Evolutionary conservation across 2,888 invertebrate genomes (phyloP), one percentile per base, ranked within the genome.

Genomic region (Stegophylla sp.): DNA sequence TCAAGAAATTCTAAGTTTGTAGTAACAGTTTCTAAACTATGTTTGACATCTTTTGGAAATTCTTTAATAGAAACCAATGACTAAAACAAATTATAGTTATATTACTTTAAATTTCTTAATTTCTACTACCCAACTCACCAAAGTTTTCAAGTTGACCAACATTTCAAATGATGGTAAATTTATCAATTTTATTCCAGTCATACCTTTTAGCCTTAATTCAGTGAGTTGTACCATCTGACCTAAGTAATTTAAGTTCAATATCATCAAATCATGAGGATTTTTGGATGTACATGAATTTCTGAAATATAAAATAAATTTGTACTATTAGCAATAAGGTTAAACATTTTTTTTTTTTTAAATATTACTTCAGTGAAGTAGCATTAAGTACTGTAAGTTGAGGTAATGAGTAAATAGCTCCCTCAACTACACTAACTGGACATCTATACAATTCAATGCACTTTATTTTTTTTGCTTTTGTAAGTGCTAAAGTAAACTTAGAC

Each of bases 141-240:
- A 87, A 85, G 92, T 91, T 83, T 90, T 90, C 74, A 94, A 87
- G 53, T 89, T 87, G 3, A 88, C 90, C 73, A 95, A 87, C 23
- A 89, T 86, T 66, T 89, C 89, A 23, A 94, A 87, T 91, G 89
- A 61, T 89, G 86, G 63, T 93, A 88, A 86, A 91, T 91, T 53
- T 2, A 1, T 90, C 89, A 73, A 90, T 88, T 71, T 93, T 87
- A 45, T 89, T 88, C 84, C 94, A 89, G 0, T 91, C 89, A 82
- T 89, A 82, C 93, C 91, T 86, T 93, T 93, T 67, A 96, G 88
- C 84, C 93, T 90, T 83, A 96, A 88, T 86, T 94, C 93, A 84
- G 89, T 89, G 82, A 95, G 89, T 77, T 89, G 87, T 15, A 87
- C 87, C 83, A 94, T 87, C 74, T 89, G 86, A 20, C 89, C 89